Percentiles rank a stretch among this genome's conserved stretches.
phyloP scores from a whole-genome alignment of 2,888 invertebrate genomes.

The Scaptomyza caliginosa region DNA sequence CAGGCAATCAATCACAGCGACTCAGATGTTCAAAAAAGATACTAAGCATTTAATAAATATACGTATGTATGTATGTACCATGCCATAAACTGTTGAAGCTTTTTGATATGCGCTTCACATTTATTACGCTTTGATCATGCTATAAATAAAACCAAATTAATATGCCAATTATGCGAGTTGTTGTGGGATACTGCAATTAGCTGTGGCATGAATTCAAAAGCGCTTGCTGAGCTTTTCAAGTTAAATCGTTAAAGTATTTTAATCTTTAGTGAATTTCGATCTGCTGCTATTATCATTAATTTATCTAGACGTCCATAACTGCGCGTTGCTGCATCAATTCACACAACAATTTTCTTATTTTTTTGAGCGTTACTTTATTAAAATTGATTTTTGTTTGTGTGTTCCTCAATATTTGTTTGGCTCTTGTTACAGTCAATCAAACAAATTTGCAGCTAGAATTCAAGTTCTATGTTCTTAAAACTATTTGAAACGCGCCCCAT shows the following conservation, averaged over 20 bases:
- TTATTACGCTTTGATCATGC: not conserved
- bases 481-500: not conserved
- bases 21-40: conserved; percentile 15
- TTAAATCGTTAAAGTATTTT: not conserved
- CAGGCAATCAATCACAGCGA: conserved; percentile 52
- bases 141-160: not conserved
- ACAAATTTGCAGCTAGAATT: conserved; percentile 20
- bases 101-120: not conserved
- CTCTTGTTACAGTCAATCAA: conserved; percentile 10
- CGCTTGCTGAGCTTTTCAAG: not conserved
- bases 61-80: not conserved
- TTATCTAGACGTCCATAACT: not conserved
- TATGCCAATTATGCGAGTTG: not conserved
- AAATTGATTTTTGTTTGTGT: conserved; percentile 10
- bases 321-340: not conserved
- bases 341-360: not conserved
- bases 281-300: not conserved
- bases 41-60: conserved; percentile 1
- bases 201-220: not conserved
- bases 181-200: not conserved
- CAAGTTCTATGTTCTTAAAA: conserved; percentile 9
- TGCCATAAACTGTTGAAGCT: not conserved
- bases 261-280: not conserved
- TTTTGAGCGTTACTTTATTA: not conserved
- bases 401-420: conserved; percentile 16